Percentiles rank a stretch among this genome's conserved stretches.
Conservation (phyloP, 2,797 vertebrate species). For the Valencia hispanica region DNA sequence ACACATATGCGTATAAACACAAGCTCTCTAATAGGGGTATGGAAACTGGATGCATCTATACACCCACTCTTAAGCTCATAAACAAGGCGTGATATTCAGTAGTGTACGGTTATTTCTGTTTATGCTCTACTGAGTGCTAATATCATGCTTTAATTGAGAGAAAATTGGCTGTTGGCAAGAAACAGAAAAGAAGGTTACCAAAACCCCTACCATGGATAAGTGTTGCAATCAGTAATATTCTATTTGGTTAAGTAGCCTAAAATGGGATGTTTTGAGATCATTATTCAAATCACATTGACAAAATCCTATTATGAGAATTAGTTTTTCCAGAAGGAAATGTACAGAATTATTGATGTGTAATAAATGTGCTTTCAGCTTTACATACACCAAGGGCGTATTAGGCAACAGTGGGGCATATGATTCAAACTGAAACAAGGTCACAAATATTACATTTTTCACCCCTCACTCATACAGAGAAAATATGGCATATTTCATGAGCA, state of each 20-base stretch:
- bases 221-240: conserved; percentile 87
- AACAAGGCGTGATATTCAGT: conserved; percentile 81
- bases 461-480: conserved; percentile 44
- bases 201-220: conserved; percentile 86
- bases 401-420: conserved; percentile 68
- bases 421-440: conserved; percentile 79
- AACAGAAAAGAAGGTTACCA: conserved; percentile 84
- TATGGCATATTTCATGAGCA: conserved; percentile 47
- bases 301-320: conserved; percentile 87
- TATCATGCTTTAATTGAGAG: conserved; percentile 89
- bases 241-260: conserved; percentile 87
- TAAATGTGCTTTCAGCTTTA: conserved; percentile 78
- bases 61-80: conserved; percentile 79
- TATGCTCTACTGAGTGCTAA: conserved; percentile 84
- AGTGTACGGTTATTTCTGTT: conserved; percentile 83
- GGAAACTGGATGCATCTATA: conserved; percentile 70
- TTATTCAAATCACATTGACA: conserved; percentile 88
- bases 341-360: conserved; percentile 83
- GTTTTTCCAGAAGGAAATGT: conserved; percentile 82
- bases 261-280: conserved; percentile 89
- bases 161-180: conserved; percentile 87
- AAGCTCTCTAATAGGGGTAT: conserved; percentile 60
- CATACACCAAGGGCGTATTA: conserved; percentile 78
- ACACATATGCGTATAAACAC: conserved; percentile 49
- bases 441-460: conserved; percentile 64